These are phyloP conservation scores for Conopomorpha cramerella DNA, from an alignment of 1,140 invertebrate genomes.

Conservation along the genomic window DNA sequence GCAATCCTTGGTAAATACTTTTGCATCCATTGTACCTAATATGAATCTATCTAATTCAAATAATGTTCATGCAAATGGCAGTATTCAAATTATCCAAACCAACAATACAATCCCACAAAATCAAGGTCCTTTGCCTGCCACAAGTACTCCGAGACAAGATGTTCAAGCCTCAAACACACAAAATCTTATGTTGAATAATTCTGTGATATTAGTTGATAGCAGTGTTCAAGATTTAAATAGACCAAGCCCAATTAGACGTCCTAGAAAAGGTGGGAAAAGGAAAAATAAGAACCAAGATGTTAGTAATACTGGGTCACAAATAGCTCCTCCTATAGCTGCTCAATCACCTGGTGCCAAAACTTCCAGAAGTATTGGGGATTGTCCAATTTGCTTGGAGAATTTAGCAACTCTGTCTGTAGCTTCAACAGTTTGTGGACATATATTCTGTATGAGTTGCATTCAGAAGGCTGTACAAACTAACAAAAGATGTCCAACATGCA, in stretches of 20 bases:
- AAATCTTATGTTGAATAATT: constrained; percentile 8
- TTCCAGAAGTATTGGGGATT: constrained; percentile 10
- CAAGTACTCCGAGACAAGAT: too few species aligned
- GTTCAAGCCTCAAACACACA: constrained; percentile 11
- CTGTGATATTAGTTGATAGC: background rate
- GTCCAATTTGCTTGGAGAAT: constrained; percentile 17
- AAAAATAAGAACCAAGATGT: background rate
- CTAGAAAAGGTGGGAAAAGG: background rate
- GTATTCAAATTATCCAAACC: too few species aligned
- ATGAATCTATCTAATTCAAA: too few species aligned
- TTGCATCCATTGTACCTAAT: too few species aligned
- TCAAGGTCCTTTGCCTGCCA: too few species aligned
- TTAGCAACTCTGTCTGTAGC: constrained; percentile 8
- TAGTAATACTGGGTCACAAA: too few species aligned
- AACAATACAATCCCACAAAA: too few species aligned
- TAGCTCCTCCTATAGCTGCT: background rate
- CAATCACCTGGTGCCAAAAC: background rate
- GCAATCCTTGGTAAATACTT: too few species aligned
- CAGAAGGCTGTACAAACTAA: constrained; percentile 7
- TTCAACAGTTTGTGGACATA: constrained; percentile 19
- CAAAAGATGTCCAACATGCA: constrained; percentile 17
- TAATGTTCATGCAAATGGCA: too few species aligned
- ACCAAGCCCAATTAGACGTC: too few species aligned
- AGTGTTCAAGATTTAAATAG: too few species aligned
- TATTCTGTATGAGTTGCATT: constrained; percentile 17